Percentiles rank a stretch among this genome's conserved stretches.
These are phyloP conservation scores for Nephrotoma guestfalica DNA, from an alignment of 2,888 invertebrate species.

Conservation along the genomic window DNA sequence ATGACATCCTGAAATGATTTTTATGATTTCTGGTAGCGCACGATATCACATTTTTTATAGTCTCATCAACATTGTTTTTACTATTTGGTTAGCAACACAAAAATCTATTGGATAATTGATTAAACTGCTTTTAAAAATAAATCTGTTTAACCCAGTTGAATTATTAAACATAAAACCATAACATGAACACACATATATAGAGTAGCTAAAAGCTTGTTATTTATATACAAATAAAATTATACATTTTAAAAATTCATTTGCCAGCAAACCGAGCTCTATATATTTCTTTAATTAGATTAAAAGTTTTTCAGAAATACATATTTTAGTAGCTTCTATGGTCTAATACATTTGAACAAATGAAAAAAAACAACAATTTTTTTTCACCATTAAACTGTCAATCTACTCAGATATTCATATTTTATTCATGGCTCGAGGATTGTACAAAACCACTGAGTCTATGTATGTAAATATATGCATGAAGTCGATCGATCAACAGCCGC, in stretches of 20 bases:
- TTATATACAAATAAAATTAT: background rate
- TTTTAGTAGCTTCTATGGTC: background rate
- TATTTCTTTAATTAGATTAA: background rate
- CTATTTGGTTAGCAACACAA: background rate
- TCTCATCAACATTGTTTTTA: background rate
- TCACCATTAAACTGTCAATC: background rate
- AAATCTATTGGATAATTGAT: background rate
- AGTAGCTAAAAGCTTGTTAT: too few species aligned
- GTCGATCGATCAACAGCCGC: background rate
- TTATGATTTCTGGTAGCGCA: background rate
- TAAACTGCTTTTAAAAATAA: background rate
- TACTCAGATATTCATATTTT: background rate
- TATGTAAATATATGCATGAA: background rate
- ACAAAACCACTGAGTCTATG: background rate
- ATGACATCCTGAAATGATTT: background rate
- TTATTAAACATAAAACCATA: too few species aligned
- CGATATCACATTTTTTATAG: background rate
- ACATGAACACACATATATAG: too few species aligned
- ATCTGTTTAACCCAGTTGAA: background rate
- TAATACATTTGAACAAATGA: background rate
- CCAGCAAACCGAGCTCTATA: background rate
- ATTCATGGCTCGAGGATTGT: background rate
- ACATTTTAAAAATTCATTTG: background rate
- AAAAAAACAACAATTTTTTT: background rate
- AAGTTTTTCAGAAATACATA: background rate